Evolutionary conservation across 2,888 invertebrate species (phyloP).

Genomic region (Pycnomerus fuliginosus): DNA sequence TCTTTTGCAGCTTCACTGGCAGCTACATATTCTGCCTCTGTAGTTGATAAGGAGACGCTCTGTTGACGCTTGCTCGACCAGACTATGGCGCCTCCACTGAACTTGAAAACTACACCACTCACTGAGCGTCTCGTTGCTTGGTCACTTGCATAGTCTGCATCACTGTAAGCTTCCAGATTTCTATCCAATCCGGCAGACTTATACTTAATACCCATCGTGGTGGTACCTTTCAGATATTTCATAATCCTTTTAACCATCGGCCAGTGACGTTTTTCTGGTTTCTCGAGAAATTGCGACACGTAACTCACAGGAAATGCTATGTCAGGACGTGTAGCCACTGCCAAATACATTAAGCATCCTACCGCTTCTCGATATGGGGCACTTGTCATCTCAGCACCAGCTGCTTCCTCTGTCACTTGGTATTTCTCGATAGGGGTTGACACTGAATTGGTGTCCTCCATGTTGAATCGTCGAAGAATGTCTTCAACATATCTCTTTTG

Average conservation of each 20-base stretch:
- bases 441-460: too few relatives aligned
- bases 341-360: conserved; percentile 16
- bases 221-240: conserved; percentile 30
- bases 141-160: conserved; percentile 19
- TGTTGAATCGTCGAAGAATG: too few relatives aligned
- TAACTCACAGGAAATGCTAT: conserved; percentile 37
- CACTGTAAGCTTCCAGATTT: conserved; percentile 7
- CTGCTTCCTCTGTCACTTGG: too few relatives aligned
- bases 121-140: conserved; percentile 28
- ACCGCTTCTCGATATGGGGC: conserved; percentile 21
- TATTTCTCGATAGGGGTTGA: too few relatives aligned
- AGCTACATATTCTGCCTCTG: conserved; percentile 40
- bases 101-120: conserved; percentile 33
- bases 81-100: conserved; percentile 31
- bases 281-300: conserved; percentile 7
- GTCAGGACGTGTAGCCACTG: conserved; percentile 35
- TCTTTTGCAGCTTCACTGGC: too few relatives aligned
- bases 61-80: conserved; percentile 36
- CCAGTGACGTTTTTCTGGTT: conserved; percentile 23
- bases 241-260: conserved; percentile 29
- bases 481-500: too few relatives aligned
- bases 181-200: neutral
- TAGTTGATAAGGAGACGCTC: conserved; percentile 35
- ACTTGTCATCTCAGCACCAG: too few relatives aligned
- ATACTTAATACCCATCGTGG: conserved; percentile 27